Evolutionary conservation across 2,888 invertebrate genomes (phyloP).

Genomic region (Tiliacea citrago): DNA sequence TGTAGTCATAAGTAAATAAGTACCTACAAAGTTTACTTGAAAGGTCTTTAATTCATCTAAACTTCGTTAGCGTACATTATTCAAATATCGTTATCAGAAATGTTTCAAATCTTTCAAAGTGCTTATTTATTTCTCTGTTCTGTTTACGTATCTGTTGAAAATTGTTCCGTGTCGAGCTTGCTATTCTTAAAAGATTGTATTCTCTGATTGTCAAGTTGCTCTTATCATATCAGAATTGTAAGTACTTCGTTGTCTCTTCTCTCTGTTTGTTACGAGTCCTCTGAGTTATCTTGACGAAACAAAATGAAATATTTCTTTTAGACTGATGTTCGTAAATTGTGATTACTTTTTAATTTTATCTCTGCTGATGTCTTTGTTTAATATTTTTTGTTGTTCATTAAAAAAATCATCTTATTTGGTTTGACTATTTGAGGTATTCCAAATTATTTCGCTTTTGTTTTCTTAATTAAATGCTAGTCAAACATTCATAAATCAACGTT

Average conservation of each 20-base stretch:
- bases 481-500: constrained; percentile 38
- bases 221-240: constrained; percentile 63
- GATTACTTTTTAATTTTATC: constrained; percentile 59
- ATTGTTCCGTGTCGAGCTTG: constrained; percentile 25
- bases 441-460: background rate
- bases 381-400: constrained; percentile 9
- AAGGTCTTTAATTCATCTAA: background rate
- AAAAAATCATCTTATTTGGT: background rate
- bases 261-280: constrained; percentile 52
- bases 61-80: background rate
- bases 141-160: constrained; percentile 21
- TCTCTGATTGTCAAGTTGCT: constrained; percentile 61
- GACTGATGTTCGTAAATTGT: constrained; percentile 55
- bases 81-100: constrained; percentile 25
- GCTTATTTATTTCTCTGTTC: constrained; percentile 33
- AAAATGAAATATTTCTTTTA: constrained; percentile 52
- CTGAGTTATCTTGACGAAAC: constrained; percentile 59
- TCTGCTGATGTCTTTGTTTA: constrained; percentile 23
- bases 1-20: background rate
- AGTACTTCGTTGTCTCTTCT: constrained; percentile 53
- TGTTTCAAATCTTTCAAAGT: constrained; percentile 19
- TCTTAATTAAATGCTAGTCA: constrained; percentile 13
- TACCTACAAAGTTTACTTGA: background rate
- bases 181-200: constrained; percentile 54
- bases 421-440: constrained; percentile 9